These are phyloP conservation scores for Lacanobia oleracea DNA, from an alignment of 2,888 invertebrate species.

Conservation along the genomic window DNA sequence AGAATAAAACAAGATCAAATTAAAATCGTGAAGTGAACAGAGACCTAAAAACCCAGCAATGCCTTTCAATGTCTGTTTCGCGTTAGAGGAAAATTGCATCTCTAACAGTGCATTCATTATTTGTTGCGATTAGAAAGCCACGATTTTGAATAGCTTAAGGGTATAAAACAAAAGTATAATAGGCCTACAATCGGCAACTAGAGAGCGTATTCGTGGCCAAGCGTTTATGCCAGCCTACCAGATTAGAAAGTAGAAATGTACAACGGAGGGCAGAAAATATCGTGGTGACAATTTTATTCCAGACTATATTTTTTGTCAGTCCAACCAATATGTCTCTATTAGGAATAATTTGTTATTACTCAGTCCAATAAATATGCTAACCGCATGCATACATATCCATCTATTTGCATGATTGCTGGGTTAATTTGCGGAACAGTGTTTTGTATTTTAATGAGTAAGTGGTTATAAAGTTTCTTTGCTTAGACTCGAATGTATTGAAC, in stretches of 20 bases:
- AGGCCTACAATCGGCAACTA: conserved; percentile 78
- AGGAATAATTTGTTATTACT: conserved; percentile 15
- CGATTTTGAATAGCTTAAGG: conserved; percentile 77
- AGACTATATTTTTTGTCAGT: conserved; percentile 54
- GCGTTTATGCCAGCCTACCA: conserved; percentile 79
- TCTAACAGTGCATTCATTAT: conserved; percentile 56
- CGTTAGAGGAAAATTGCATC: conserved; percentile 34
- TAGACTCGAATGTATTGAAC: conserved; percentile 39
- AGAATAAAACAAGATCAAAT: conserved; percentile 12
- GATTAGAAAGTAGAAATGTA: conserved; percentile 87
- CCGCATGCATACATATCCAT: conserved; percentile 45
- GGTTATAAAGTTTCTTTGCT: conserved; percentile 52
- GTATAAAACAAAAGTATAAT: conserved; percentile 84
- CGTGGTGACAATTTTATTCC: conserved; percentile 68
- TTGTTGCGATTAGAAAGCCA: conserved; percentile 82
- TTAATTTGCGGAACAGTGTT: conserved; percentile 67
- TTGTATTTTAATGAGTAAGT: conserved; percentile 63
- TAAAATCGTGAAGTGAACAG: conserved; percentile 11
- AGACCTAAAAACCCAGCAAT: conserved; percentile 1
- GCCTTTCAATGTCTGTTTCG: conserved; percentile 15
- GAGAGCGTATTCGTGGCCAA: conserved; percentile 83
- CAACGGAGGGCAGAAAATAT: conserved; percentile 74
- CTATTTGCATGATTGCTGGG: conserved; percentile 63
- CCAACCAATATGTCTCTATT: conserved; percentile 12
- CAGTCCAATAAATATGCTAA: conserved; percentile 41